These are phyloP conservation scores for Drosophila melanocephala DNA, from an alignment of 2,888 invertebrate genomes.

Conservation along the genomic window DNA sequence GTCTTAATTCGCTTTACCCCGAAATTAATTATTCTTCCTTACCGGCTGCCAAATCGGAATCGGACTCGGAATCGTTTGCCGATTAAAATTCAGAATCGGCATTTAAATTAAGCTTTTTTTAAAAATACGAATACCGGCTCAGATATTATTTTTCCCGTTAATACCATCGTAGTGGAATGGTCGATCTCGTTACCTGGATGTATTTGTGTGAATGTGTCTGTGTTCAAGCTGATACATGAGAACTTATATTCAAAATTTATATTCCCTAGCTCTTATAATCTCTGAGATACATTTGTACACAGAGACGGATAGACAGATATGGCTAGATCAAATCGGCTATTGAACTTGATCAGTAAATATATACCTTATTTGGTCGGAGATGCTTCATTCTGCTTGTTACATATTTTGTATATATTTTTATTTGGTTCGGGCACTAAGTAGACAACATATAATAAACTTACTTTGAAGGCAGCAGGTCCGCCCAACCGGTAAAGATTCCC, in stretches of 20 bases:
- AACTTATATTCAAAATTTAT: background rate
- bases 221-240: background rate
- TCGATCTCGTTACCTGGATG: background rate
- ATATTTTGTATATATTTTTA: background rate
- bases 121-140: background rate
- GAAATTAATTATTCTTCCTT: background rate
- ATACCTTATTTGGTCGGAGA: background rate
- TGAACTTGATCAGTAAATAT: background rate
- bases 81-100: background rate
- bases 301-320: background rate
- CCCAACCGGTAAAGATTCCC: conserved; percentile 95
- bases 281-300: background rate
- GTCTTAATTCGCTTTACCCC: no score
- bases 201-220: background rate
- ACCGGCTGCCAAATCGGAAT: no score
- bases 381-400: background rate
- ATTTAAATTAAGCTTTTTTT: background rate
- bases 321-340: background rate
- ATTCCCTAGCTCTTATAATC: background rate
- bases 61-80: no score
- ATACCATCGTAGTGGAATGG: background rate
- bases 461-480: conserved; percentile 85
- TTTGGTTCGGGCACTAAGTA: background rate
- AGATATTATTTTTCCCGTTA: background rate
- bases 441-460: conserved; percentile 32